These are phyloP conservation scores for Sparidentex hasta DNA, from an alignment of 2,797 vertebrate genomes.

Conservation along the genomic window DNA sequence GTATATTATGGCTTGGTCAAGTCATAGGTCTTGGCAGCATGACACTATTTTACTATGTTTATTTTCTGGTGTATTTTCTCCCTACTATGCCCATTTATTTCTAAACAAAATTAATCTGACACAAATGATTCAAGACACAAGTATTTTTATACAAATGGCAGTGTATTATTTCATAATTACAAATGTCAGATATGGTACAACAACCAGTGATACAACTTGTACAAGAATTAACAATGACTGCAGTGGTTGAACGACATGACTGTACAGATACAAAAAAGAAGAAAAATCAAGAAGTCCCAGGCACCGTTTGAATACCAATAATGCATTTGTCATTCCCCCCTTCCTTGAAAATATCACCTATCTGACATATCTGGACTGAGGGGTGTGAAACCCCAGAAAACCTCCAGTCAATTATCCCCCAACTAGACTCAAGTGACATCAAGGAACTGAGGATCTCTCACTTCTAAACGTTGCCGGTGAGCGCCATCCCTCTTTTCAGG, in stretches of 20 bases:
- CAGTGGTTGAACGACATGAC: conserved; percentile 89
- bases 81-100: neutral
- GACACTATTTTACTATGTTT: neutral
- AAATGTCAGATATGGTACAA: conserved; percentile 89
- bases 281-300: conserved; percentile 71
- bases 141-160: conserved; percentile 85
- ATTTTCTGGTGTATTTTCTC: neutral
- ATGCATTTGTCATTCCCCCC: conserved; percentile 48
- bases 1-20: neutral
- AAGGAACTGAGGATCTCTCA: conserved; percentile 47
- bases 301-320: conserved; percentile 71
- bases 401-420: conserved; percentile 38
- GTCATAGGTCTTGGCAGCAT: neutral
- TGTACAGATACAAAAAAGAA: conserved; percentile 83
- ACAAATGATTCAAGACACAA: conserved; percentile 72
- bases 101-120: conserved; percentile 16
- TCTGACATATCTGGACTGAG: conserved; percentile 47
- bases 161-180: conserved; percentile 92
- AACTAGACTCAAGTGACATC: conserved; percentile 48
- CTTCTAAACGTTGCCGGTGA: conserved; percentile 30
- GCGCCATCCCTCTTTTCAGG: conserved; percentile 18
- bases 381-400: conserved; percentile 19
- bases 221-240: conserved; percentile 89
- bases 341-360: conserved; percentile 43
- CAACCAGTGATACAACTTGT: conserved; percentile 89